A percentile compares a stretch with the other conserved stretches of the same genome.
phyloP scores from a whole-genome alignment of 2,888 invertebrate species.

The Ligdia adustata region DNA sequence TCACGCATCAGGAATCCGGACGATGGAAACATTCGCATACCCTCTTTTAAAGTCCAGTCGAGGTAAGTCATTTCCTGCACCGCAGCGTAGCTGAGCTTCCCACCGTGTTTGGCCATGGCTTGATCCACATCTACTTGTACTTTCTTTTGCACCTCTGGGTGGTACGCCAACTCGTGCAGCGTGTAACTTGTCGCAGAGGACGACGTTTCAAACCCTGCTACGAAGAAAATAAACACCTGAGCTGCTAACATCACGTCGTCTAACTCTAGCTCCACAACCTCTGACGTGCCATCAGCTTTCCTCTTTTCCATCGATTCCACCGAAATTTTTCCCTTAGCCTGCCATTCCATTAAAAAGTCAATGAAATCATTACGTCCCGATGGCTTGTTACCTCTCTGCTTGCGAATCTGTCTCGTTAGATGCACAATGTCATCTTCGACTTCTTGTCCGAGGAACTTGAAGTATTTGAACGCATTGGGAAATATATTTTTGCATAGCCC shows the following conservation, averaged over 20 bases:
- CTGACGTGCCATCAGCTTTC: conserved; percentile 48
- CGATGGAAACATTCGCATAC: conserved; percentile 60
- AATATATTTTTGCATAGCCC: conserved; percentile 51
- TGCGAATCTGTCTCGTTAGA: conserved; percentile 46
- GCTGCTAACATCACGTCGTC: conserved; percentile 53
- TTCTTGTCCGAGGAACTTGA: conserved; percentile 47
- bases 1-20: conserved; percentile 47
- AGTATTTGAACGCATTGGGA: conserved; percentile 46
- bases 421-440: conserved; percentile 51
- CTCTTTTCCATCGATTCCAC: conserved; percentile 50
- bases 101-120: conserved; percentile 48
- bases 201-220: conserved; percentile 77
- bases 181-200: conserved; percentile 69
- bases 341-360: conserved; percentile 54
- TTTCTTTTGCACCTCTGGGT: conserved; percentile 54
- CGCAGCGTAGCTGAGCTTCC: conserved; percentile 58
- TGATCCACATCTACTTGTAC: conserved; percentile 57
- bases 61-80: conserved; percentile 64
- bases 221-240: conserved; percentile 66
- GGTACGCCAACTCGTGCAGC: conserved; percentile 60
- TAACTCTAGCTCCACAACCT: conserved; percentile 46
- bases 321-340: conserved; percentile 45
- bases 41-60: conserved; percentile 59
- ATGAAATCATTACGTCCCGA: conserved; percentile 59
- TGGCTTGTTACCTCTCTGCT: conserved; percentile 50